Conservation (phyloP, 2,888 invertebrate species). For the Amphipyra tragopoginis region DNA sequence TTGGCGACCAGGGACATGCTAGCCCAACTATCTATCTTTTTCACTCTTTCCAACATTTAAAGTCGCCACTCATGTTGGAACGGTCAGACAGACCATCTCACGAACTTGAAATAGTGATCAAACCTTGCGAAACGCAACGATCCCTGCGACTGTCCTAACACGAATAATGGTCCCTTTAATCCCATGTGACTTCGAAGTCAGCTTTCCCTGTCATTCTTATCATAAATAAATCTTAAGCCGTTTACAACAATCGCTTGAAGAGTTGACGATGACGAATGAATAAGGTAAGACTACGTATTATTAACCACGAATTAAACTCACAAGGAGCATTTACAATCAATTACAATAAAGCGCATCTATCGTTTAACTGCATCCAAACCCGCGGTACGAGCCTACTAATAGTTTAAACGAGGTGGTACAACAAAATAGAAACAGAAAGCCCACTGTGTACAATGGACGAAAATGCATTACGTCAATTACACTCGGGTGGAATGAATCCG, state of each 20-base stretch:
- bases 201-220: too few relatives aligned
- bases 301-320: conserved; percentile 7
- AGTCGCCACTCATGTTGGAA: too few relatives aligned
- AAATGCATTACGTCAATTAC: too few relatives aligned
- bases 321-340: conserved; percentile 41
- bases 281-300: background rate
- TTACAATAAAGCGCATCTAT: conserved; percentile 46
- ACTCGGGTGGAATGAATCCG: too few relatives aligned
- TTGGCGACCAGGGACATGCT: too few relatives aligned
- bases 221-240: background rate
- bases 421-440: conserved; percentile 9
- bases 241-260: background rate
- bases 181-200: background rate
- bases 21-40: too few relatives aligned
- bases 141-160: too few relatives aligned
- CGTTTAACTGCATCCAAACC: conserved; percentile 42
- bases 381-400: conserved; percentile 27
- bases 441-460: background rate
- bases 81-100: too few relatives aligned
- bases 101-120: too few relatives aligned
- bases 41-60: too few relatives aligned
- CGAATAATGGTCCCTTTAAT: too few relatives aligned
- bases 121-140: too few relatives aligned
- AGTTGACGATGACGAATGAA: background rate
- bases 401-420: conserved; percentile 33